Evolutionary conservation across 2,888 invertebrate genomes (phyloP), one percentile per base, ranked within the genome.

Genomic region (Caenorhabditis sp.): DNA sequence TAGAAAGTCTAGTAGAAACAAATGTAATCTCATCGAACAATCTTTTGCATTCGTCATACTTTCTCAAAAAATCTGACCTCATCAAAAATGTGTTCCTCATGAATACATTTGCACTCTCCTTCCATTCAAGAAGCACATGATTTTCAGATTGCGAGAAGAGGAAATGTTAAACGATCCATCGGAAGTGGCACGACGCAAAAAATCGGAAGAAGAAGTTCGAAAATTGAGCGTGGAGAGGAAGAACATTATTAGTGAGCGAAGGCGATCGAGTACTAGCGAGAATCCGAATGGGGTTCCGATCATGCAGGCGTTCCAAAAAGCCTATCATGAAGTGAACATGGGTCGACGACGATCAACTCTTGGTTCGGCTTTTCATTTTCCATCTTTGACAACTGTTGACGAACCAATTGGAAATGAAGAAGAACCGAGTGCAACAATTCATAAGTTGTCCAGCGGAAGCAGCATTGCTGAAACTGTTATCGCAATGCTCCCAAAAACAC

Each of bases 301-400:
- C 27, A 82, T 82, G 82, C 61, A 59, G 19, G 82, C 82, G 1
- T 82, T 82, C 57, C 76, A 82, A 23, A 82, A 79, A 72, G 80
- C 80, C 5, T 80, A 77, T 65, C 71, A 78, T 19, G 80, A 80
- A 49, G 77, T 80, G 4, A 55, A 70, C 24, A 66, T 67, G 12
- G 80, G 80, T 17, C 58, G 80, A 54, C 27, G 78, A 37, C 26
- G 78, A 10, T 76, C 78, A 19, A 65, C 68, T 0, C 66, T 68
- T 58, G 72, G 67, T 66, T 54, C 62, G 67, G 70, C 76, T 24
- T 70, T 68, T n/a, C 65, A 76, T 65, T 76, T 61, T 57, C 69
- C 69, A 51, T 68, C 67, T 21, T 62, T 70, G 27, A 68, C 74
- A 24, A 73, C 74, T 8, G 69, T 74, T 5, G 31, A 31, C 36